Evolutionary conservation across 2,113 vertebrate genomes (phyloP), one percentile per base, ranked within the genome.

Genomic region (Hystrix cristata): DNA sequence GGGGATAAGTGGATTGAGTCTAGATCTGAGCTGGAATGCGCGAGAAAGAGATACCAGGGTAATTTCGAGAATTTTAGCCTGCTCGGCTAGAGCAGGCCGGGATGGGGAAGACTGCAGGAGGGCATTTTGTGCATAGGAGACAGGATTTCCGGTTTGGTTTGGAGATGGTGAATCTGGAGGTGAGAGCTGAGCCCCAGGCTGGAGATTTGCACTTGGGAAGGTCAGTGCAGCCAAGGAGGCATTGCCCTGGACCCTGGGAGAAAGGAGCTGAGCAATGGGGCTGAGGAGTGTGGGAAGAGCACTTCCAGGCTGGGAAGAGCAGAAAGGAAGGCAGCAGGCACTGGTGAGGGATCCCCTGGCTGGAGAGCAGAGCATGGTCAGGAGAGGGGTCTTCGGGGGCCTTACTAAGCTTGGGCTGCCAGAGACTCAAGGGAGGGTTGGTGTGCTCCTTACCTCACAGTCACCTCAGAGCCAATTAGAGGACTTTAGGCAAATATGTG

Each of bases 401-500:
- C 53, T 57, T 53, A 51, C 51, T 10, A n/a, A 29, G 57, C n/a
- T 9, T 43, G 7, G 57, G 15, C 80, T 43, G 14, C 7, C 62
- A 29, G 23, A 25, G 57, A 62, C 43, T 23, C 38, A 9, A 3
- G 19, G 23, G 53, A 81, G 19, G 34, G 21, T 1, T 38, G 55
- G 43, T 82, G 64, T 60, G 29, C 6, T 53, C 38, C 55, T 48
- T 19, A 10, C 57, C 31, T 69, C 23, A 65, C 31, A 64, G 78
- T 29, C 55, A 18, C 65, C 7, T 18, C 51, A 2, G 57, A 10
- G 15, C 48, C 67, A 27, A 13, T 31, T 18, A 13, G 7, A n/a
- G 86, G 72, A 43, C 67, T 91, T 88, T 51, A 43, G 78, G 78
- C 71, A 46, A 85, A 34, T 60, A 69, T 57, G 15, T 67, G 51